phyloP scores from a whole-genome alignment of 1,140 invertebrate species.

The Lepidurus packardi region DNA sequence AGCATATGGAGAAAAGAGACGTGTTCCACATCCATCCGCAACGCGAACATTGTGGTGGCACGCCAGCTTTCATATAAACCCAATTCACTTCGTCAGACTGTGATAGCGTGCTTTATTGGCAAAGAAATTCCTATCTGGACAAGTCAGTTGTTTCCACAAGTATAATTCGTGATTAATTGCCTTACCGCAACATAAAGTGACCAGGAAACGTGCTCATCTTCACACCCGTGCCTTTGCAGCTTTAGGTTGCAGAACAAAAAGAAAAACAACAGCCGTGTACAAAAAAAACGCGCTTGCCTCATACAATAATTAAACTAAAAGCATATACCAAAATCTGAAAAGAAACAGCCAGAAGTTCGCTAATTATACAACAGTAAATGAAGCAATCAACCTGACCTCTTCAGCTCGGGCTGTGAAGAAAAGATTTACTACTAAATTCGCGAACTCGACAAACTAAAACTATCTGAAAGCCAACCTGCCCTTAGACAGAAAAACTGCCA shows the following conservation, averaged over 20 bases:
- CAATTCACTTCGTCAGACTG: neutral
- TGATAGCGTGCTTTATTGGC: conserved; percentile 1
- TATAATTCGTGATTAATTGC: neutral
- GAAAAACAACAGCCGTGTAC: neutral
- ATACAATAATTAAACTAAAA: too few species aligned
- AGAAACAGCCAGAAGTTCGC: too few species aligned
- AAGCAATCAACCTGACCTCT: too few species aligned
- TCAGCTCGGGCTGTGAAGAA: too few species aligned
- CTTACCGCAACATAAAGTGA: neutral
- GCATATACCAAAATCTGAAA: too few species aligned
- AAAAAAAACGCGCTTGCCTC: too few species aligned
- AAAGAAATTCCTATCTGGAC: neutral
- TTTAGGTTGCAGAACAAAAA: neutral
- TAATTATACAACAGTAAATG: too few species aligned
- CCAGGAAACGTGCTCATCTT: conserved; percentile 4
- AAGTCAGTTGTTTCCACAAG: neutral
- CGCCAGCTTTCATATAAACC: conserved; percentile 9
- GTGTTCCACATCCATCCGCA: neutral
- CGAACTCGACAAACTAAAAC: too few species aligned
- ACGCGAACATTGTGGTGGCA: neutral
- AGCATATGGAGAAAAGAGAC: neutral
- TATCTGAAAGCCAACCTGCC: too few species aligned
- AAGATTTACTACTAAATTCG: too few species aligned
- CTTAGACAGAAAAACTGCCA: too few species aligned
- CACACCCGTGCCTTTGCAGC: neutral